phyloP scores from a whole-genome alignment of 2,113 vertebrate species.

The Girardinichthys multiradiatus region DNA sequence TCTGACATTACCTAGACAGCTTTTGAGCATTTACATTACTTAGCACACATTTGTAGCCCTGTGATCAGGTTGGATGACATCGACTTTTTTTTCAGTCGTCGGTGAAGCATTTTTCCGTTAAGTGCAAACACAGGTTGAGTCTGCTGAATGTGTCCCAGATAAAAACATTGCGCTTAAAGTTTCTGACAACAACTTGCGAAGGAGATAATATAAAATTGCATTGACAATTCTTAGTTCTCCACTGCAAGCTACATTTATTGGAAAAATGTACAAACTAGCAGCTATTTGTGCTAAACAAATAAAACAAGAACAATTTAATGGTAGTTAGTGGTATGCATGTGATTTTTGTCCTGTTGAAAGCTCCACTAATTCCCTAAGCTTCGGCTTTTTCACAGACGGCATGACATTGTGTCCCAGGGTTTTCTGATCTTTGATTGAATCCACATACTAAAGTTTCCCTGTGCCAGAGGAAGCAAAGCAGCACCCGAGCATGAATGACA shows the following conservation, averaged over 20 bases:
- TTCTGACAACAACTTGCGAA: neutral
- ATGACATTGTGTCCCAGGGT: no score
- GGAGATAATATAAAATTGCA: neutral
- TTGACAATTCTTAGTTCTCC: no score
- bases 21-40: constrained; percentile 4
- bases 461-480: no score
- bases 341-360: no score
- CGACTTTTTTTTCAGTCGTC: neutral
- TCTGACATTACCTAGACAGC: constrained; percentile 4
- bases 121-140: constrained; percentile 3
- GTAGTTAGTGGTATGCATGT: no score
- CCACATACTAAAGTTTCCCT: no score
- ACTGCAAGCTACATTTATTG: neutral
- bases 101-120: constrained; percentile 15
- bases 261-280: neutral
- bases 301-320: no score
- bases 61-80: constrained; percentile 7
- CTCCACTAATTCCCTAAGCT: no score
- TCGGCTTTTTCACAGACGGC: no score
- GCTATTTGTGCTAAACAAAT: no score
- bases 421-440: no score
- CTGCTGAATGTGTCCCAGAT: neutral
- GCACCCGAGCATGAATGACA: no score
- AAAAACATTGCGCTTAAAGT: constrained; percentile 4
- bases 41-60: constrained; percentile 19